Conservation (phyloP, 1,140 invertebrate genomes). For the Drosophila guanche region DNA sequence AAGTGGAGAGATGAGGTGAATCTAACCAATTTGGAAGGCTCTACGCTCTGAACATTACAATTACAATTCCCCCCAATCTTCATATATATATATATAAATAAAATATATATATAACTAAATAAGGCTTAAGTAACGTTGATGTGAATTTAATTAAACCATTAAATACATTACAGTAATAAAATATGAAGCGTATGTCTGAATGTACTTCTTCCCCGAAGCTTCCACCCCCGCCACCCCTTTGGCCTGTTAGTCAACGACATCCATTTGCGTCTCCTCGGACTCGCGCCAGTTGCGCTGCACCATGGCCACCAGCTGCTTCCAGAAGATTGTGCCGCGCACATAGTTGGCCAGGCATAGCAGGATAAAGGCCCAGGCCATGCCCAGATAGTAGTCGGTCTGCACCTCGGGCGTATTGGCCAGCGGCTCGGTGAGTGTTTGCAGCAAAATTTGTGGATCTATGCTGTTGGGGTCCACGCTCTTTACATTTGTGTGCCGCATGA, state of each 20-base stretch:
- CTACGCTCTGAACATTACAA: slow-evolving; percentile 26
- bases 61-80: slow-evolving; percentile 32
- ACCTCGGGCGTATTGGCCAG: slow-evolving; percentile 84
- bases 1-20: slow-evolving; percentile 10
- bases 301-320: slow-evolving; percentile 91
- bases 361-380: slow-evolving; percentile 94
- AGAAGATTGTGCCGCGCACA: slow-evolving; percentile 91
- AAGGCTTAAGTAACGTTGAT: slow-evolving; percentile 74
- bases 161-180: slow-evolving; percentile 72
- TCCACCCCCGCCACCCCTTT: not conserved
- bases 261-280: slow-evolving; percentile 92
- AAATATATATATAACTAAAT: slow-evolving; percentile 40
- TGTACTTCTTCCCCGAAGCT: too few relatives aligned
- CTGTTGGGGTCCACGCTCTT: slow-evolving; percentile 83
- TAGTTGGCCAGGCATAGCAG: slow-evolving; percentile 90
- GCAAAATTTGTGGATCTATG: slow-evolving; percentile 11
- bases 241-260: slow-evolving; percentile 76
- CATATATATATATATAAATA: slow-evolving; percentile 33
- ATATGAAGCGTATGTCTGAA: slow-evolving; percentile 5
- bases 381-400: slow-evolving; percentile 90
- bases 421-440: slow-evolving; percentile 15
- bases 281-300: slow-evolving; percentile 95
- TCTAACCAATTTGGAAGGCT: slow-evolving; percentile 23
- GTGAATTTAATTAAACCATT: slow-evolving; percentile 77
- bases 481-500: slow-evolving; percentile 91